phyloP scores from a whole-genome alignment of 2,113 vertebrate species.

The Mustela lutreola region DNA sequence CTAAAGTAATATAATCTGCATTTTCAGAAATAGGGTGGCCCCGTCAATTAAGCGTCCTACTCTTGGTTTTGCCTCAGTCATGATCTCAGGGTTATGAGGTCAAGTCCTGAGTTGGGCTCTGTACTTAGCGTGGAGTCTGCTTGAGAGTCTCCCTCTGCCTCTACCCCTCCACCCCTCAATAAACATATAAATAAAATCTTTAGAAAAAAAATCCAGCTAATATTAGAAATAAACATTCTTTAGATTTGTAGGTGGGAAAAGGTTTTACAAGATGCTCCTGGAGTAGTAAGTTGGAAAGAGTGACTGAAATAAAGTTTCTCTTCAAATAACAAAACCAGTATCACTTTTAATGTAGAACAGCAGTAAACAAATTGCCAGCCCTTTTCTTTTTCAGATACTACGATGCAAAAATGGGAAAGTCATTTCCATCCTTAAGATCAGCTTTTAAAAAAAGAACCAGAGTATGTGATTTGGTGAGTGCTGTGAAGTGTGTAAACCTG shows the following conservation, averaged over 20 bases:
- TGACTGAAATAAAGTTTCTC: neutral
- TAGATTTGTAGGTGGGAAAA: neutral
- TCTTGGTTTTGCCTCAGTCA: neutral
- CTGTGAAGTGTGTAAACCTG: too few species aligned
- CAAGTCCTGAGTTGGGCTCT: neutral
- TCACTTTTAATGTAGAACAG: neutral
- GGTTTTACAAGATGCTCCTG: neutral
- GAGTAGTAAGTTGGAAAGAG: neutral
- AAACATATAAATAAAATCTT: neutral
- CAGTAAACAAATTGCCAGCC: neutral
- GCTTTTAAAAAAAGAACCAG: neutral
- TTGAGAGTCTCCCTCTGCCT: neutral
- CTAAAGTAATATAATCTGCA: neutral
- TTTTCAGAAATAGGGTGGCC: neutral
- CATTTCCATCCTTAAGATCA: neutral
- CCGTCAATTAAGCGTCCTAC: neutral
- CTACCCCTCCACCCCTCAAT: neutral
- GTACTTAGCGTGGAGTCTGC: neutral
- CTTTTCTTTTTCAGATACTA: slow-evolving; percentile 10
- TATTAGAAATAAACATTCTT: neutral
- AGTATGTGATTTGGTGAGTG: too few species aligned
- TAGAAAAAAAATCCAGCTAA: neutral
- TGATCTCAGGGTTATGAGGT: neutral
- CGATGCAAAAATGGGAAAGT: neutral
- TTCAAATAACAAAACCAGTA: neutral